Base-by-base conservation (phyloP, 2,113 vertebrate species). In the Limanda limanda region DNA sequence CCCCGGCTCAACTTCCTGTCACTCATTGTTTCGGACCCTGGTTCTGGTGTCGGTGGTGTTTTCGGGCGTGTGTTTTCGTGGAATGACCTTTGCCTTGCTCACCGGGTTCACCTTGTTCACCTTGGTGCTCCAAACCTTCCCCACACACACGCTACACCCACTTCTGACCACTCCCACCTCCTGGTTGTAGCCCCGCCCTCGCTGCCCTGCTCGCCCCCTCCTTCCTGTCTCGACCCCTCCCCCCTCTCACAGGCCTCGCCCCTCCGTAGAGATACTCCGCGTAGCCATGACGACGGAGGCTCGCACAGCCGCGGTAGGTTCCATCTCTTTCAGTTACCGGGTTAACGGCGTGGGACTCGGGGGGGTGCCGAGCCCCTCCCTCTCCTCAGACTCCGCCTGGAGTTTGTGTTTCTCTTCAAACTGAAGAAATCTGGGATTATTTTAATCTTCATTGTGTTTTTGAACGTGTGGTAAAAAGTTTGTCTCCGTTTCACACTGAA, bases 191-290 rank as follows among this genome's bases (percentile, higher is more conserved):
- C 95, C 93, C 94, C 95, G 80, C 94, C 95, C 92, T 96, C 96
- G 92, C 94, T 97, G 92, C 95, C 94, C 92, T 96, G 89, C 91
- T 94, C 96, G 90, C 95, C 96, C 92, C 95, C 95, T 94, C 82
- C 83, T 79, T 88, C 96, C 93, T 97, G 93, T 96, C 95, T 95
- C 93, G 94, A 93, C 94, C 95, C 95, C 94, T 96, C 94, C 95
- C 84, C 78, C 87, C 89, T 96, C 95, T 95, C 96, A 91, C 97
- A 98, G 97, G 96, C 95, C 94, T 93, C 95, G 89, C 95, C 94
- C 94, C 92, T 94, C 93, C 94, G 90, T 95, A 96, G 67, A 94
- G 95, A 95, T 94, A 95, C 91, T 78, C 92, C 94, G 93, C 93
- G 90, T 96, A 94, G 95, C 92, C 96, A 94, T 79, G 94, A 93